These are phyloP conservation scores for Hydropotes inermis DNA, from an alignment of 2,113 vertebrate genomes.

Conservation along the genomic window DNA sequence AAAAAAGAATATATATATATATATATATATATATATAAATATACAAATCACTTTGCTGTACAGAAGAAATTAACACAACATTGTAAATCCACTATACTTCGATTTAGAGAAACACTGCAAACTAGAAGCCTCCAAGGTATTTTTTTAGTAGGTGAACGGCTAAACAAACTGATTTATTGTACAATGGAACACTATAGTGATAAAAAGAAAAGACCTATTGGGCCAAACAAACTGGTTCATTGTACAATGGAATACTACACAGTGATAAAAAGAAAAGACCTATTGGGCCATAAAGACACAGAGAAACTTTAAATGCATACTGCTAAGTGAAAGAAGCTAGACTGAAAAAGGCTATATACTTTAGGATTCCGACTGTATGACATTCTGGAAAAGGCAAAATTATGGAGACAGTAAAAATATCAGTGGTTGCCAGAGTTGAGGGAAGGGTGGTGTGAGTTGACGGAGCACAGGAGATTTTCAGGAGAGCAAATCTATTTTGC, in stretches of 20 bases:
- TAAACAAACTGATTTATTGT: accelerated
- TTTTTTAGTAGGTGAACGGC: not conserved
- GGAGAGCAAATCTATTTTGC: not conserved
- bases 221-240: not conserved
- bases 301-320: not conserved
- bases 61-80: not conserved
- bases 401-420: no score
- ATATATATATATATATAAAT: not conserved
- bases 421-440: accelerated
- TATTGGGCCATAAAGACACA: accelerated
- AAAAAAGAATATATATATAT: not conserved
- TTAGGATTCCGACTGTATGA: accelerated
- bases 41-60: not conserved
- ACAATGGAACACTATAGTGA: not conserved
- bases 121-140: not conserved
- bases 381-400: not conserved
- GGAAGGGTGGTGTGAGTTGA: not conserved
- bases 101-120: not conserved
- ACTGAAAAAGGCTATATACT: not conserved
- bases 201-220: no score
- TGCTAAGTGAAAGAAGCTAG: not conserved
- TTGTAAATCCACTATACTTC: not conserved
- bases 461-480: not conserved
- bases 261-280: not conserved
- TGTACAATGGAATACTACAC: accelerated